phyloP scores from a whole-genome alignment of 2,113 vertebrate species.

The Capreolus pygargus region DNA sequence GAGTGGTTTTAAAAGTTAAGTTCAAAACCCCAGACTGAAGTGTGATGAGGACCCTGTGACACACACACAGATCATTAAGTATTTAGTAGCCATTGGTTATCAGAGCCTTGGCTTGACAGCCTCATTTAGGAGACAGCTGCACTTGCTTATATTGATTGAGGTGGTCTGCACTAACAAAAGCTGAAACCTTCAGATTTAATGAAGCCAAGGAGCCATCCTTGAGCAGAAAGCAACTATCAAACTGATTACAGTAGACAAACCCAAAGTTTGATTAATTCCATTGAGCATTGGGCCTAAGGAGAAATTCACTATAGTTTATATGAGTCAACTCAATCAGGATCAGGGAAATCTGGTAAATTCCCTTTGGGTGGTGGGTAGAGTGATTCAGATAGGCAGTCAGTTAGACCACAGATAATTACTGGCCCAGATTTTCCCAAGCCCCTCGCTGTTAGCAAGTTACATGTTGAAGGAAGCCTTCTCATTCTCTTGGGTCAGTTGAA shows the following conservation, averaged over 20 bases:
- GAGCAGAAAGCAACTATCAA: constrained; percentile 78
- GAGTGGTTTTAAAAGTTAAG: neutral
- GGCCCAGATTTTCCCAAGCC: neutral
- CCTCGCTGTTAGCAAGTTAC: neutral
- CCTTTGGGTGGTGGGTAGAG: constrained; percentile 7
- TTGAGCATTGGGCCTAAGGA: constrained; percentile 72
- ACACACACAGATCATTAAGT: constrained; percentile 68
- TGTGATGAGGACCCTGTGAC: constrained; percentile 18
- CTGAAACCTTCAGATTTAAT: constrained; percentile 79
- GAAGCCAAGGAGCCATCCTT: constrained; percentile 74
- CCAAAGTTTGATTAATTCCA: constrained; percentile 80
- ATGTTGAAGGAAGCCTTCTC: neutral
- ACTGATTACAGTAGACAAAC: constrained; percentile 79
- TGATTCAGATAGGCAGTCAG: constrained; percentile 24
- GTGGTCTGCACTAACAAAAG: constrained; percentile 70
- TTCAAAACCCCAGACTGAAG: constrained; percentile 42
- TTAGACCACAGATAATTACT: neutral
- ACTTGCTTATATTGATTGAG: constrained; percentile 79
- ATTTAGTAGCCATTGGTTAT: constrained; percentile 77
- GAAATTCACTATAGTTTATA: constrained; percentile 61
- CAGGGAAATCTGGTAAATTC: constrained; percentile 69
- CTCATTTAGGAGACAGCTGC: constrained; percentile 72
- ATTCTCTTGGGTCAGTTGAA: neutral
- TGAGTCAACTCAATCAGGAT: constrained; percentile 69
- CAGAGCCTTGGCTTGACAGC: constrained; percentile 66